Base-by-base conservation (phyloP, 2,888 invertebrate species). In the Lampropteryx suffumata region DNA sequence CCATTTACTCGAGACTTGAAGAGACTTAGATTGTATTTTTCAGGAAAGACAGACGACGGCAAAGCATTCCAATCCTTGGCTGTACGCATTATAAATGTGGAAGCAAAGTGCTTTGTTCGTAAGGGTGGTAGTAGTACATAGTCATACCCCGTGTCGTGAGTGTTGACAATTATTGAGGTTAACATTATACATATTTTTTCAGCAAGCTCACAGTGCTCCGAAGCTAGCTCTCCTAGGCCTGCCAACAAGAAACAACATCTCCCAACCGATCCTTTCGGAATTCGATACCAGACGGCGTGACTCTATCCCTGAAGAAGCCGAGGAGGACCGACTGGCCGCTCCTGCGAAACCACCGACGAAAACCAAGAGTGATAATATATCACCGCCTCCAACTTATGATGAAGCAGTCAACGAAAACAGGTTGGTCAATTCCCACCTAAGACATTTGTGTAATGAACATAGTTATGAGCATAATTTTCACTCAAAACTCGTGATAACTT, bases 131-230 rank as follows among this genome's bases (percentile, higher is more conserved):
- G n/a, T n/a, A n/a, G n/a, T n/a, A n/a, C n/a, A n/a, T n/a, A n/a
- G n/a, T n/a, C n/a, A n/a, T n/a, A n/a, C n/a, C n/a, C n/a, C n/a
- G n/a, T n/a, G n/a, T n/a, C n/a, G n/a, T n/a, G n/a, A n/a, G n/a
- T n/a, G n/a, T n/a, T n/a, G n/a, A n/a, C n/a, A n/a, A n/a, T n/a
- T n/a, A n/a, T n/a, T n/a, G n/a, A n/a, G n/a, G n/a, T n/a, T n/a
- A n/a, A n/a, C n/a, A n/a, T n/a, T n/a, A n/a, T 33, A 6, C 26
- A 17, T 14, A 10, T 14, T 10, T 5, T 80, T 79, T 11, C 75
- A 91, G 91, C 87, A 92, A 71, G 92, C 93, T 47, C 92, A 92
- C 78, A 93, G 93, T 70, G 93, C 93, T 7, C 93, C 93, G 26
- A 93, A 93, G 73, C 76, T 93, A 50, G 92, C 90, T 51, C 84